Base-by-base conservation (phyloP, 1,140 invertebrate genomes). In the Nephila pilipes region DNA sequence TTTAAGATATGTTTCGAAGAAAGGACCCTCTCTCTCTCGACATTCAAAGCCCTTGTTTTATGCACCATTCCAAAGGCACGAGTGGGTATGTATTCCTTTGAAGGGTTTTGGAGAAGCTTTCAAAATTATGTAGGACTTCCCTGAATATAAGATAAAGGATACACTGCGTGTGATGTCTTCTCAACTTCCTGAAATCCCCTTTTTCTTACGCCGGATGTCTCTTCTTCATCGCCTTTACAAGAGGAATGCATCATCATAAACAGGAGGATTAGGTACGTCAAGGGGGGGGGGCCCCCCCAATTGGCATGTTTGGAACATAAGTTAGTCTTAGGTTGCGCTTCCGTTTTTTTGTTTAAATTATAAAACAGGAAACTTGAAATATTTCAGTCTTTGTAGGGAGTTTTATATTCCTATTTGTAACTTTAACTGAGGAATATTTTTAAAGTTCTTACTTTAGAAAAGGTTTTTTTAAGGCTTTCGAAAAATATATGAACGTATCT, bases 231-330 rank as follows among this genome's bases (percentile, higher is more conserved):
- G 10, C 16, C 65, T 75, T 75, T 75, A 16, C 12, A 58, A 29
- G 65, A 75, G 65, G 29, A 16, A 75, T 75, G 65, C 65, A 75
- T 75, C 65, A 75, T 29, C 65, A 75, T 75, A 75, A 75, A 75
- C 38, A 75, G 32, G 29, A 32, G 65, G 65, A 75, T 75, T 75
- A 75, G 29, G 3, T 75, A 4, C 65, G 6, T 16, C 29, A 29
- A 18, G 0, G 29, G 18, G 16, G 25, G 16, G 2, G 38, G 38
- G 2, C n/a, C n/a, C n/a, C n/a, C n/a, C n/a, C n/a, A n/a, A 25
- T 14, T 32, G 16, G 32, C 18, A 32, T 18, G 25, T 16, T 32
- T 16, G 65, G 29, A 75, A 75, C 65, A 75, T 75, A 75, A 75
- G 65, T 75, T 75, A 32, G 65, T 29, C 29, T 75, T 5, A 75